Evolutionary conservation across 2,113 vertebrate genomes (phyloP).

Genomic region (Brevimyrus niger): DNA sequence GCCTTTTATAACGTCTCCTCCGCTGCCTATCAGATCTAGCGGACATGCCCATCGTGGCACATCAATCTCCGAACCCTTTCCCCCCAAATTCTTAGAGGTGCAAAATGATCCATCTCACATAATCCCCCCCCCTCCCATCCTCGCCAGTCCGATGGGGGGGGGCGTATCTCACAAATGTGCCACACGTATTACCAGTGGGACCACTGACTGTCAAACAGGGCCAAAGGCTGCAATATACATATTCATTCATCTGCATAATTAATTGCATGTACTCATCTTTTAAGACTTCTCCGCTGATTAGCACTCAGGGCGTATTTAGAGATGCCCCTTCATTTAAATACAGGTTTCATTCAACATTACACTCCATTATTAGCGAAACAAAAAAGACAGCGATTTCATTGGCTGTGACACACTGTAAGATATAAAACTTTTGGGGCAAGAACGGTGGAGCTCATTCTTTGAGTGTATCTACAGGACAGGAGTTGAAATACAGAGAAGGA

Average conservation of each 20-base stretch:
- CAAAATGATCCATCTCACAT: background rate
- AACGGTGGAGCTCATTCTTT: background rate
- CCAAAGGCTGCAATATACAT: background rate
- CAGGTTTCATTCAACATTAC: background rate
- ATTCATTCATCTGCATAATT: conserved; percentile 5
- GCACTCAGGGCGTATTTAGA: background rate
- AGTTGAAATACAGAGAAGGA: background rate
- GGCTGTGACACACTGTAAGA: background rate
- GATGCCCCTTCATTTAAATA: background rate
- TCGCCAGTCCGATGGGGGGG: background rate
- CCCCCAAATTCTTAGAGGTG: background rate
- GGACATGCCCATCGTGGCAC: background rate
- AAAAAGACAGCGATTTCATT: background rate
- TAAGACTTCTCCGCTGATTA: background rate
- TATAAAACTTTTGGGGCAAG: background rate
- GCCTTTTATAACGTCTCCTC: background rate
- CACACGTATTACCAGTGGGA: background rate
- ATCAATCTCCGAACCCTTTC: background rate
- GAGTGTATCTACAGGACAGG: background rate
- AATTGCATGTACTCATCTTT: background rate
- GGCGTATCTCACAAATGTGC: background rate
- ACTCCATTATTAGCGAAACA: background rate
- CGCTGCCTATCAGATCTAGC: background rate
- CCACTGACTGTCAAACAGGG: background rate
- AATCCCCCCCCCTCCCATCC: background rate